Evolutionary conservation across 2,888 invertebrate species (phyloP).

Genomic region (Drosophila histrio): DNA sequence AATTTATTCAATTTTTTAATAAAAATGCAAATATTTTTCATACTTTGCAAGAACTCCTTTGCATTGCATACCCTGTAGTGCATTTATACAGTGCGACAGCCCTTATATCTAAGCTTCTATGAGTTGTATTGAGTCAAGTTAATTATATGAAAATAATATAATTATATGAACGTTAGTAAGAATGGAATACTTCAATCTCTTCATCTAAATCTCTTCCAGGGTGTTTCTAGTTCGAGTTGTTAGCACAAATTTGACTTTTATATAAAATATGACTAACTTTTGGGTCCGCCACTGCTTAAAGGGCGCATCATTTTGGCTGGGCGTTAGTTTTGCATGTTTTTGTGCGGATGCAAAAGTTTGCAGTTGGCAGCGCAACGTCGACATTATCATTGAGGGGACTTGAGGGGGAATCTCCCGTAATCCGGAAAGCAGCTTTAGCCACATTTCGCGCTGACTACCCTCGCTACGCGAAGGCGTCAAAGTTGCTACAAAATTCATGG

Average conservation of each 20-base stretch:
- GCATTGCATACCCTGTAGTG: slow-evolving; percentile 22
- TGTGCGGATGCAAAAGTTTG: slow-evolving; percentile 44
- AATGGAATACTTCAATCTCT: neutral
- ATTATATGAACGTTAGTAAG: neutral
- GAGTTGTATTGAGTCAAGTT: neutral
- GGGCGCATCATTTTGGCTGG: slow-evolving; percentile 56
- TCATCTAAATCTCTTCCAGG: neutral
- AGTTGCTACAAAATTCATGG: slow-evolving; percentile 61
- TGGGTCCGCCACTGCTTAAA: slow-evolving; percentile 38
- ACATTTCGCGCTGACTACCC: slow-evolving; percentile 68
- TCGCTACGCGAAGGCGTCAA: slow-evolving; percentile 44
- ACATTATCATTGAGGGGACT: slow-evolving; percentile 31
- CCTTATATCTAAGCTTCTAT: neutral
- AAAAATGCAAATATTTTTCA: slow-evolving; percentile 67
- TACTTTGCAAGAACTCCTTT: slow-evolving; percentile 14
- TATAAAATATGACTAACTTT: slow-evolving; percentile 19
- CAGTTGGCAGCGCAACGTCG: slow-evolving; percentile 38
- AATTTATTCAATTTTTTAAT: slow-evolving; percentile 72
- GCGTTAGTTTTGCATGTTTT: slow-evolving; percentile 39
- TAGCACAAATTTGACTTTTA: neutral
- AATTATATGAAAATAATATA: neutral
- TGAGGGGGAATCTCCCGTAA: slow-evolving; percentile 24
- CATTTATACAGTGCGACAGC: neutral
- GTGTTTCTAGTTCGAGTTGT: neutral
- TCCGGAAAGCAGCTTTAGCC: slow-evolving; percentile 74